Base-by-base conservation (phyloP, 1,140 invertebrate genomes). In the Metopolophium dirhodum region DNA sequence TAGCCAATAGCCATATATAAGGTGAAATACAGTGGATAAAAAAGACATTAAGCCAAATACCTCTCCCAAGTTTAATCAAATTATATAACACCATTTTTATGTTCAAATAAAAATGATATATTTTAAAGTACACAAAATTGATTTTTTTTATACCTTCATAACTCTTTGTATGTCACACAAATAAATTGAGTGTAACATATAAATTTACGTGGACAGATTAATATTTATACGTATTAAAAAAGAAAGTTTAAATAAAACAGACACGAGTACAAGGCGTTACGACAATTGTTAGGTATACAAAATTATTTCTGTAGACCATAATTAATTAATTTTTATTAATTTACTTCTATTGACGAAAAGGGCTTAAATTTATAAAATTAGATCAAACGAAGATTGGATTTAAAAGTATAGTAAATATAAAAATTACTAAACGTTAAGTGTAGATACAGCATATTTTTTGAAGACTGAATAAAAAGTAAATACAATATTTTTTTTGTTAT, bases 401-500 rank as follows among this genome's bases (percentile, higher is more conserved):
- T n/a, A n/a, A 77, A n/a, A 35, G n/a, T 77, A n/a, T 77, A 6
- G 61, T 77, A 77, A 77, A 77, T n/a, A n/a, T 4, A 77, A 77
- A 77, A 77, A 77, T 77, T 77, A n/a, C n/a, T 77, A n/a, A 77
- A n/a, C 61, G n/a, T n/a, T 18, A 77, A 77, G 61, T 35, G 14
- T 68, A 23, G 11, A 68, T 68, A 77, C 30, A 35, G 30, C 61
- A 23, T 77, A 18, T 77, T 77, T 14, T n/a, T n/a, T 77, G n/a
- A 77, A n/a, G 6, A n/a, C 14, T 0, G 30, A 77, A 77, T n/a
- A 77, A 68, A 77, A 77, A 77, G 61, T 77, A 77, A 77, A 77
- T n/a, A 77, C 61, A 77, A 77, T 77, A 77, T 77, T n/a, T 77
- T 4, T 77, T 77, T 77, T 77, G 61, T 77, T 77, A 77, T 77